Conservation (phyloP, 1,140 invertebrate species). For the Frieseomelitta varia region DNA sequence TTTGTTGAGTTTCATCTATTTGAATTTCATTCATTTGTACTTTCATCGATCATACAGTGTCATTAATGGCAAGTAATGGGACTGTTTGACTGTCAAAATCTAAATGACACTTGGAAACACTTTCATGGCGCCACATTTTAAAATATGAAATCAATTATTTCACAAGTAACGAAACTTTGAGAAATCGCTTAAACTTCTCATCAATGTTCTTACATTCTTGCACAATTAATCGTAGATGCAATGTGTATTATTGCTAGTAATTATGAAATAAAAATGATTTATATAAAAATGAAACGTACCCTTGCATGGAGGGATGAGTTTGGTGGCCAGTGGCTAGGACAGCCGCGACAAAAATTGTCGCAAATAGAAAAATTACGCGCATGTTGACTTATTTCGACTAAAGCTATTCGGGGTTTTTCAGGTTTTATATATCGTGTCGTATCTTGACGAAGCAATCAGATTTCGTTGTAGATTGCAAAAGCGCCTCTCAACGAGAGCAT, state of each 20-base stretch:
- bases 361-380: slow-evolving; percentile 86
- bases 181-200: not conserved
- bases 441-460: slow-evolving; percentile 8
- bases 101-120: too few species aligned
- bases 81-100: too few species aligned
- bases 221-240: not conserved
- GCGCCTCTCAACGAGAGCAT: too few species aligned
- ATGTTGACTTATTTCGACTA: not conserved
- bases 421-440: slow-evolving; percentile 63
- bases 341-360: slow-evolving; percentile 84
- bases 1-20: too few species aligned
- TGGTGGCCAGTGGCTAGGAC: not conserved
- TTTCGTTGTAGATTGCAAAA: slow-evolving; percentile 1
- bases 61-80: too few species aligned
- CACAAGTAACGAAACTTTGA: not conserved
- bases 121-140: too few species aligned
- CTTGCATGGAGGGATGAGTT: slow-evolving; percentile 16
- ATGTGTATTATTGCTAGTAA: not conserved
- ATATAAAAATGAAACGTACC: slow-evolving; percentile 1
- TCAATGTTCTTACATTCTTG: too few species aligned
- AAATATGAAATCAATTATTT: too few species aligned
- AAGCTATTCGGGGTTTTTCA: not conserved
- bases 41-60: too few species aligned
- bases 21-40: too few species aligned
- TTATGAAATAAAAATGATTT: not conserved